phyloP scores from a whole-genome alignment of 1,140 invertebrate species.

The Polyergus mexicanus region DNA sequence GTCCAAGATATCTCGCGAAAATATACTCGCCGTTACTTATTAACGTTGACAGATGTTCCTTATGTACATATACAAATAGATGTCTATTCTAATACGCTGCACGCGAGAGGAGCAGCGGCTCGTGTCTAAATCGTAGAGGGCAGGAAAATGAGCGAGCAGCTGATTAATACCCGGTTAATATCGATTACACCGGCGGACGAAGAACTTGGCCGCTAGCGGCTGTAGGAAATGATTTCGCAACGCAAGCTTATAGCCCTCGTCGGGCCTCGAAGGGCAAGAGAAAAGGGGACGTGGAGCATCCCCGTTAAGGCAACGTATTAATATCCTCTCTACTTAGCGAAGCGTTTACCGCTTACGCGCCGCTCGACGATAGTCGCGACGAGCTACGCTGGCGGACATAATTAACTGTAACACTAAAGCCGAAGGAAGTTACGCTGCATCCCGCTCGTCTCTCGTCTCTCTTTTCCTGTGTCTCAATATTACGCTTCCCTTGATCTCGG shows the following conservation, averaged over 20 bases:
- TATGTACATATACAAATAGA: not conserved
- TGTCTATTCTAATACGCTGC: conserved; percentile 11
- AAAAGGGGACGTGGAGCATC: conserved; percentile 49
- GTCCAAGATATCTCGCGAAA: conserved; percentile 54
- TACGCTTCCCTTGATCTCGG: conserved; percentile 22
- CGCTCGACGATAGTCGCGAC: conserved; percentile 62
- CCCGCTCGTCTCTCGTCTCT: conserved; percentile 1
- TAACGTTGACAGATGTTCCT: conserved; percentile 69
- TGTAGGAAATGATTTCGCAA: conserved; percentile 40
- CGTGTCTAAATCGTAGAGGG: conserved; percentile 31
- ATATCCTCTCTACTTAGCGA: conserved; percentile 74
- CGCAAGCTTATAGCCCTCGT: conserved; percentile 51
- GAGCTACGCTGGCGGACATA: conserved; percentile 72
- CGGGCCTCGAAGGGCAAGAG: not conserved
- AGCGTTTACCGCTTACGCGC: conserved; percentile 72
- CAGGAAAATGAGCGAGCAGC: conserved; percentile 25
- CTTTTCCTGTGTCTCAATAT: conserved; percentile 31
- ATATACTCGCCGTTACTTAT: conserved; percentile 69
- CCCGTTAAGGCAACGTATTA: conserved; percentile 69
- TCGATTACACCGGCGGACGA: conserved; percentile 52
- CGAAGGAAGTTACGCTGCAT: conserved; percentile 21
- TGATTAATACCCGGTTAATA: conserved; percentile 57
- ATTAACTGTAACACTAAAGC: conserved; percentile 73
- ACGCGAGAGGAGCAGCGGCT: conserved; percentile 1
- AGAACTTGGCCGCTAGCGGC: conserved; percentile 34